Base-by-base conservation (phyloP, 2,113 vertebrate species). In the Vombatus ursinus region DNA sequence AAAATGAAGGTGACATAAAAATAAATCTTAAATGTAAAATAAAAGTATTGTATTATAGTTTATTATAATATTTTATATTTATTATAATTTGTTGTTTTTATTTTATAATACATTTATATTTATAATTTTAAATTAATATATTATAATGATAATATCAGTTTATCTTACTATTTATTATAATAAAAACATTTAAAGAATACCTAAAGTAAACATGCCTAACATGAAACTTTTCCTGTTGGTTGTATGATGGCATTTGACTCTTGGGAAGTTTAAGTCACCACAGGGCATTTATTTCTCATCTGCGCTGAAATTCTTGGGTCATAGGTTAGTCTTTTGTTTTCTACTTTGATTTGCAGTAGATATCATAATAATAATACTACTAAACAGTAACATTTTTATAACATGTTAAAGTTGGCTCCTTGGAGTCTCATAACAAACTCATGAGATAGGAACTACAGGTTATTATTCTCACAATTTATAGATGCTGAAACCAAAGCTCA, bases 281-380 rank as follows among this genome's bases (percentile, higher is more conserved):
- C 3, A 6, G n/a, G 48, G 23, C 91, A 92, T 92, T 97, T 96
- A 95, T 98, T 98, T 98, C 96, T 94, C 95, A 96, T 68, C 89
- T 91, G 53, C 96, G 95, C 90, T 94, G 91, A 94, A 96, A 96
- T 94, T 96, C 91, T 96, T 97, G 68, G 93, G 61, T 98, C 37
- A 91, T 92, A 28, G 19, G 28, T 11, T 61, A 61, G 28, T 61
- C 26, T 37, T 98, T 97, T 89, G 96, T 54, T 97, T 96, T 98
- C 94, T 96, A 94, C 92, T 98, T 96, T 97, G 96, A 97, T 84
- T 84, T 84, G 16, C 16, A 22, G 68, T 16, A 44, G 16, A 84
- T 84, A 84, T 44, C 19, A 84, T 84, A 7, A 44, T 84, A 3
- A 11, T 68, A 44, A 22, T 23, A 84, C 14, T 77, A 16, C 37